A percentile compares a stretch with the other conserved stretches of the same genome.
phyloP scores from a whole-genome alignment of 2,797 vertebrate genomes.

The Artibeus jamaicensis region DNA sequence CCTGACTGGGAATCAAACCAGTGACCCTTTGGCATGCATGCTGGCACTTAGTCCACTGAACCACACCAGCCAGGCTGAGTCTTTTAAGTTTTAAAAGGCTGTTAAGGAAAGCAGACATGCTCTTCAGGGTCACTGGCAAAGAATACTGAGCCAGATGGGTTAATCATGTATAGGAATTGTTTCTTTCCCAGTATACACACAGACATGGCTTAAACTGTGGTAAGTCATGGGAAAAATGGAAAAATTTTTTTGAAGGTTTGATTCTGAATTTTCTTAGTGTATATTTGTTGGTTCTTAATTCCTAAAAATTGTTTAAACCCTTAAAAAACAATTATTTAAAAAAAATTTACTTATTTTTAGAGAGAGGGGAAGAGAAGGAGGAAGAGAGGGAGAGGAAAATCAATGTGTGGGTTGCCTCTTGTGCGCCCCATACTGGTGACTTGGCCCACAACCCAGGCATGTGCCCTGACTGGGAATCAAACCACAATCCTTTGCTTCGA shows the following conservation, averaged over 20 bases:
- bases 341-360: too few relatives aligned
- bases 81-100: neutral
- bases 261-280: conserved; percentile 19
- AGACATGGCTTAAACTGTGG: neutral
- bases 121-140: neutral
- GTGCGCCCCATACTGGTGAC: too few relatives aligned
- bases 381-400: too few relatives aligned
- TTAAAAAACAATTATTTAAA: neutral
- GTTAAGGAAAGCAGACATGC: neutral
- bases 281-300: conserved; percentile 7
- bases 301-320: neutral
- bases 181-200: neutral
- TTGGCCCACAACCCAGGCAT: too few relatives aligned
- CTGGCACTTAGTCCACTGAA: too few relatives aligned
- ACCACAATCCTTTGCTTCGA: too few relatives aligned
- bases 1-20: too few relatives aligned
- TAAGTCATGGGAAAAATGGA: conserved; percentile 31
- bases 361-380: too few relatives aligned
- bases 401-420: too few relatives aligned
- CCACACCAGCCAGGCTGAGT: too few relatives aligned
- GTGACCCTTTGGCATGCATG: too few relatives aligned
- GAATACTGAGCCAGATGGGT: neutral
- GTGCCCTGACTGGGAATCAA: too few relatives aligned
- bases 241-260: neutral
- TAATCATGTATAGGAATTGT: neutral